A percentile compares a stretch with the other conserved stretches of the same genome.
These are phyloP conservation scores for Cirrhinus mrigala DNA, from an alignment of 2,797 vertebrate species.

Conservation along the genomic window DNA sequence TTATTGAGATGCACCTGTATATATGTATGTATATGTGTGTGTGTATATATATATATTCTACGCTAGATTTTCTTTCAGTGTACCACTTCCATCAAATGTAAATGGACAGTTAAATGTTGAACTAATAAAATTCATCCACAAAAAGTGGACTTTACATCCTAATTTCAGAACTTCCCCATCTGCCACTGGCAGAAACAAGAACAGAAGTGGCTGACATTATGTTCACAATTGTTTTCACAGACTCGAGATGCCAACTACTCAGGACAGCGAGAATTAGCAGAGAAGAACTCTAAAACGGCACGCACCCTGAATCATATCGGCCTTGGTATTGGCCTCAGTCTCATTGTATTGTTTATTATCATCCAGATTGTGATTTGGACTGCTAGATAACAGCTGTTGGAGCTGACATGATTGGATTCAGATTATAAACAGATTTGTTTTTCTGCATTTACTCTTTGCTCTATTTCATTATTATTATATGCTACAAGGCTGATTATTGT, in stretches of 20 bases:
- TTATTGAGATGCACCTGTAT: too few relatives aligned
- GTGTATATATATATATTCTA: too few relatives aligned
- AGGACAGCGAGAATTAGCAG: constrained; percentile 36
- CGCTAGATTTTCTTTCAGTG: too few relatives aligned
- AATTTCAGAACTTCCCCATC: neutral
- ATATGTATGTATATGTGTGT: too few relatives aligned
- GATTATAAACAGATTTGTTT: neutral
- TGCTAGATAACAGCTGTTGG: neutral
- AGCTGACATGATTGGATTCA: neutral
- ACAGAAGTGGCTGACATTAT: neutral
- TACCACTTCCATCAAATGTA: neutral
- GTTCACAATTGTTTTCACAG: constrained; percentile 25
- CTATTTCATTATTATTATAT: too few relatives aligned
- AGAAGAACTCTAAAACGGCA: constrained; percentile 43
- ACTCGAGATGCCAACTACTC: constrained; percentile 43
- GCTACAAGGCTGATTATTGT: too few relatives aligned
- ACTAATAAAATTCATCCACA: neutral
- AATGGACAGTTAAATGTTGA: neutral
- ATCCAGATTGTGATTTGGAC: rapidly evolving
- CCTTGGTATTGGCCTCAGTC: neutral
- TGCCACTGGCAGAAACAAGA: neutral
- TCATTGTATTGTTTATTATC: constrained; percentile 3
- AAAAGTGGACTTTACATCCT: neutral
- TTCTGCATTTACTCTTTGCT: too few relatives aligned
- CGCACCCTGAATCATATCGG: constrained; percentile 45